Evolutionary conservation across 2,113 vertebrate genomes (phyloP), one percentile per base, ranked within the genome.

Genomic region (Verasper variegatus): DNA sequence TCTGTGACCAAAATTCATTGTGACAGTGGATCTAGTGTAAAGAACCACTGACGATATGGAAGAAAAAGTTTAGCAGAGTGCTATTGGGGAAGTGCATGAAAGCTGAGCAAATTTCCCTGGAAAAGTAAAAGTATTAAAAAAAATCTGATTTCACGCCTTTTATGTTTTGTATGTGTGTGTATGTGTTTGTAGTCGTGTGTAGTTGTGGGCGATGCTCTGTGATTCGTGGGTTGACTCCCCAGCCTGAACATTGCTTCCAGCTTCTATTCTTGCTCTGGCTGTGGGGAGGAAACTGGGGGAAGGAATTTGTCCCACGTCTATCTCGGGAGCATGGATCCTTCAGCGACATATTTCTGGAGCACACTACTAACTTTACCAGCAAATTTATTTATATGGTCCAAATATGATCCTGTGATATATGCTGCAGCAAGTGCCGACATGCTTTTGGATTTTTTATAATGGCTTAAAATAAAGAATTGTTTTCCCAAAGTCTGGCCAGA

Each of bases 261-360:
- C 61, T 77, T 61, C 78, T 85, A 78, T 81, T 85, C 66, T 26
- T 78, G 66, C 61, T 37, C 2, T 1, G 45, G 68, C 45, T 70
- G 69, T 66, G 59, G 77, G 58, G 47, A 70, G 27, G 55, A 74
- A 66, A 73, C 21, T 18, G 2, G 77, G 45, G 63, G 52, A 54
- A 61, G 60, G 69, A 85, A 81, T 81, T 60, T 71, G 66, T 74
- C 78, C 74, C 40, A 52, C 7, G 60, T 70, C 65, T 59, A 74
- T 63, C 51, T 15, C 0, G 37, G 56, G 66, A 75, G n/a, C 61
- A 21, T 1, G 0, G 51, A 66, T 52, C 60, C 49, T 70, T 65
- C 8, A 67, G 55, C 60, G 70, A 62, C 24, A 45, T 75, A 58
- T 85, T 71, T 75, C 62, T 67, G 20, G 49, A 24, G 17, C 55